Conservation (phyloP, 2,888 invertebrate genomes). For the Cryptus armator region DNA sequence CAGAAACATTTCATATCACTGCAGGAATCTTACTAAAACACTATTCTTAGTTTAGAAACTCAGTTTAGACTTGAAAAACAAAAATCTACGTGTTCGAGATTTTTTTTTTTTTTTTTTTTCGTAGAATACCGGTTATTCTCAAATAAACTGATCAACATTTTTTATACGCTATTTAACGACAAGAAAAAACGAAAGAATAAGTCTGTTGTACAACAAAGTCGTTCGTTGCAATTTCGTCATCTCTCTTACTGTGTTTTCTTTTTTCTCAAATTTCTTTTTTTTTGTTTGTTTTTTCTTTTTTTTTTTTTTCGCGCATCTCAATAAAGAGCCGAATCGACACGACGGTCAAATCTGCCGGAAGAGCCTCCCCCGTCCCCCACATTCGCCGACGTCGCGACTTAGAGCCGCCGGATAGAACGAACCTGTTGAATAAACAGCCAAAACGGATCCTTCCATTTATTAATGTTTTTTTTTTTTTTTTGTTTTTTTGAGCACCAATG, state of each 20-base stretch:
- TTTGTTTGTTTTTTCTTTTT: constrained; percentile 6
- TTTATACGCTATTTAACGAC: constrained; percentile 27
- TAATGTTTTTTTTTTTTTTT: constrained; percentile 42
- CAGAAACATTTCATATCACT: constrained; percentile 75
- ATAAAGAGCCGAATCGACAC: constrained; percentile 47
- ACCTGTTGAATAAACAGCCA: constrained; percentile 26
- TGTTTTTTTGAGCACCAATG: constrained; percentile 63
- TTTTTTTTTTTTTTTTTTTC: not conserved
- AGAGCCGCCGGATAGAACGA: constrained; percentile 7
- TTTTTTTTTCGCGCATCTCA: constrained; percentile 44
- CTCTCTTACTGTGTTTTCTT: constrained; percentile 43
- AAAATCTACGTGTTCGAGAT: constrained; percentile 51
- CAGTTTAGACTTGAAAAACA: constrained; percentile 65
- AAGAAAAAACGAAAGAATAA: not conserved
- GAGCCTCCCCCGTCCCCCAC: constrained; percentile 37
- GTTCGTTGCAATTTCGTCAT: constrained; percentile 52
- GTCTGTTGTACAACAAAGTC: constrained; percentile 58
- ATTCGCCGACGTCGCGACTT: constrained; percentile 43
- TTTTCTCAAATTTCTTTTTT: constrained; percentile 31
- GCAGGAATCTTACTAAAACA: constrained; percentile 67
- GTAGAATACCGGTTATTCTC: constrained; percentile 57
- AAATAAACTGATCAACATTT: constrained; percentile 51
- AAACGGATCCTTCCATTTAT: constrained; percentile 60
- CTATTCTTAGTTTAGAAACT: constrained; percentile 67
- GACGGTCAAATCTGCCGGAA: constrained; percentile 38